Base-by-base conservation (phyloP, 2,888 invertebrate species). In the Bedellia somnulentella region DNA sequence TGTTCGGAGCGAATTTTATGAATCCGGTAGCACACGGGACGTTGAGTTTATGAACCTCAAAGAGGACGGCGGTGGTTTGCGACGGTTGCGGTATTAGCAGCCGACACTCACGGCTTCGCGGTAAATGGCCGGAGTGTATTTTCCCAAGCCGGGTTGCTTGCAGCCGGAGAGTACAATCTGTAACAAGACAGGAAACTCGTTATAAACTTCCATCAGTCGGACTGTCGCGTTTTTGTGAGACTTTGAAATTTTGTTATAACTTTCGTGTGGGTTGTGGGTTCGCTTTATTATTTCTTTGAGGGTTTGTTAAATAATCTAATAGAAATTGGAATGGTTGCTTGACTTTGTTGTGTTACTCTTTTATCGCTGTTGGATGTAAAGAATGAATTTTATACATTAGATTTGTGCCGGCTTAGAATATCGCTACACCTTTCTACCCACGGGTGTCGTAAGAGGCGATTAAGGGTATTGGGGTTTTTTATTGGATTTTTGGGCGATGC, bases 21-120 rank as follows among this genome's bases (percentile, higher is more conserved):
- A 76, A 82, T 24, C 82, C 82, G 21, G 57, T 64, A 31, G 77
- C 56, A 57, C 87, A 87, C 24, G 86, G 85, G 24, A 86, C 82
- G 68, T 87, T 87, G 31, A 87, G 73, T 33, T 83, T 80, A 43
- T 78, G 79, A 2, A 87, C 67, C 44, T 85, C 82, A 12, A 86
- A 51, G 29, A 87, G 80, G 33, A 85, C 60, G 39, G 86, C 85
- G 49, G 75, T 70, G 38, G 55, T 54, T 17, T 60, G 50, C 2
- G 62, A 35, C 2, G 61, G 55, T 11, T 57, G 43, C 3, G 81
- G 79, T 43, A 82, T 71, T 47, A 78, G 68, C 16, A 81, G 56
- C 37, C 77, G 73, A 52, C 83, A 83, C 39, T 79, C 78, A 41
- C 54, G 61, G 12, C 57, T 47, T 24, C 60, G 57, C 3, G 81